Base-by-base conservation (phyloP, 2,113 vertebrate species). In the Equus przewalskii region DNA sequence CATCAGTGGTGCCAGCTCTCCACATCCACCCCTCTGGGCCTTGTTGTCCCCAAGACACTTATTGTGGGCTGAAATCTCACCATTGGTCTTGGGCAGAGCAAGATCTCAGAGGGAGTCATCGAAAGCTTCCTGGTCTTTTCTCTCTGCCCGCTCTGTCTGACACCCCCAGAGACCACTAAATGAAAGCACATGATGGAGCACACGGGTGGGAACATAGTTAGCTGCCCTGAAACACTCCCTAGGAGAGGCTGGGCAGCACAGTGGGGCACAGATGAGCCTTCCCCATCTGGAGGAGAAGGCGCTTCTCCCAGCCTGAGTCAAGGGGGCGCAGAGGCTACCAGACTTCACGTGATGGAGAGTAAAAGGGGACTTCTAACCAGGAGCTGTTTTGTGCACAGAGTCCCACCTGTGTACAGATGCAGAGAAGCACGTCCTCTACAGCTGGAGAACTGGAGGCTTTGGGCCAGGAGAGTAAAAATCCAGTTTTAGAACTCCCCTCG, bases 1-100 rank as follows among this genome's bases (percentile, higher is more conserved):
- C 19, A n/a, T 13, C 56, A 21, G 36, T n/a, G 33, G 33, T 21
- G 24, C 36, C 22, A n/a, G 49, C n/a, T 44, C 0, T 46, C n/a
- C 10, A 1, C 7, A 24, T 13, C n/a, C 21, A 51, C n/a, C 18
- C 18, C 6, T 0, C 44, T 1, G 24, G n/a, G 41, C 6, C 0
- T 67, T 46, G 46, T 6, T 69, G 51, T 83, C n/a, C 76, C 65
- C 30, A 21, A 21, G 62, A 82, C 10, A 30, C 30, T n/a, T 60
- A 13, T 8, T 22, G 9, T 54, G n/a, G 62, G n/a, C 54, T 83
- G 89, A 70, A 28, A 13, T 70, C 51, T 54, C 10, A 13, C 30
- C 49, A 4, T 7, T 16, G 41, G 13, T 64, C 56, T 12, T 21
- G 15, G 33, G 26, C 54, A 69, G 24, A 24, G 54, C 49, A n/a